Evolutionary conservation across 2,888 invertebrate species (phyloP), one percentile per base, ranked within the genome.

Genomic region (Busseola fusca): DNA sequence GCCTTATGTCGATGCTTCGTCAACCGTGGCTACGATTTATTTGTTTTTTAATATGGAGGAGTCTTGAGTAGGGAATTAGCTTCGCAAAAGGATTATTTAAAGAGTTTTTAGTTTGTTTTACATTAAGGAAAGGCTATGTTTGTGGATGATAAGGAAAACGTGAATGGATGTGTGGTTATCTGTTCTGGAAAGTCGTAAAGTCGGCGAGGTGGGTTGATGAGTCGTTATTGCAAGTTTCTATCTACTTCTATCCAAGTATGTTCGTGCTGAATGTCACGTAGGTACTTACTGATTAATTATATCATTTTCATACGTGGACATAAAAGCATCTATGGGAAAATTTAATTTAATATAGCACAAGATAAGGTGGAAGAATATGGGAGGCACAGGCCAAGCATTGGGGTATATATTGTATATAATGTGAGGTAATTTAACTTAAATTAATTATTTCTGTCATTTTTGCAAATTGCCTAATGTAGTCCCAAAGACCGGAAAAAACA

Each of bases 1-100:
- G 74, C 86, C 77, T 85, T 79, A 87, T 63, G 72, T 78, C 69
- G 74, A 76, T 76, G 80, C 64, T 78, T 76, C 77, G 76, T 81
- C 85, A 78, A 78, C 66, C 77, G 73, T 78, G 76, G 54, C 37
- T 56, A 63, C 69, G 75, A 80, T 84, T 84, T 85, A 81, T 86
- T 82, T 74, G 70, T 66, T 70, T 70, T 81, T 84, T 80, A 72
- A 80, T 80, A 76, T 71, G 73, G 67, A 81, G n/a, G 54, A 78
- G 69, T 57, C 82, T 69, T 73, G 64, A 57, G 56, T 48, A 52
- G 78, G 42, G 73, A 73, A 80, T 82, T 78, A 82, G 79, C 64
- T 78, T 65, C 52, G 66, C 58, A 58, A 78, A 82, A 76, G 63
- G 60, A 64, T 75, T 78, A 68, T 68, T 71, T 54, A 30, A 80